Conservation (phyloP, 2,113 vertebrate species). For the Ifrita kowaldi region DNA sequence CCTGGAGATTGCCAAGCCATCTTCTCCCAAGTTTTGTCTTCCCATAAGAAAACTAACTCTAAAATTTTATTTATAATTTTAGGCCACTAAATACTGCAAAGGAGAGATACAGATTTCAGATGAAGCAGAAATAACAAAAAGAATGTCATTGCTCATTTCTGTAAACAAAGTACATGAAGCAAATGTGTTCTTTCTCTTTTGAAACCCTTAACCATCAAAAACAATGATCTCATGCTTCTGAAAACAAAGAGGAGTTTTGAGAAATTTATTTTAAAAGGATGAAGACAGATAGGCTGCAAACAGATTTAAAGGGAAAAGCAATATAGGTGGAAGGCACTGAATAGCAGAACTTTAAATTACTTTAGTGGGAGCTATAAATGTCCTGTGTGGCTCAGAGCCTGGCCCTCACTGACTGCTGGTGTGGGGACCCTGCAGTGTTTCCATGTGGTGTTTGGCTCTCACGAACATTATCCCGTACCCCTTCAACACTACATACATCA, state of each 20-base stretch:
- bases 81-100: neutral
- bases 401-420: neutral
- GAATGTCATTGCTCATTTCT: neutral
- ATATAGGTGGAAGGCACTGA: neutral
- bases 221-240: slow-evolving; percentile 12
- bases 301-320: neutral
- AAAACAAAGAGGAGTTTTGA: slow-evolving; percentile 1
- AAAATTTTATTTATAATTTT: neutral
- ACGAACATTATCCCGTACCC: neutral
- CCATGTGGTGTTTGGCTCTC: neutral
- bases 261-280: slow-evolving; percentile 10
- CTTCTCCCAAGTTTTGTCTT: neutral
- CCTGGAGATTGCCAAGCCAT: neutral
- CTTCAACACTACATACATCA: neutral
- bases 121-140: neutral
- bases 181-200: neutral
- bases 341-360: neutral
- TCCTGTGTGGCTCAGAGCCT: neutral
- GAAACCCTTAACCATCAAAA: slow-evolving; percentile 11
- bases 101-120: neutral
- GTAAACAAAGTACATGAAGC: neutral
- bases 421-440: neutral
- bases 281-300: neutral
- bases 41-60: neutral
- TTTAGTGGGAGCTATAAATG: neutral